A percentile compares a stretch with the other conserved stretches of the same genome.
phyloP scores from a whole-genome alignment of 2,113 vertebrate species.

The Ochotona princeps region DNA sequence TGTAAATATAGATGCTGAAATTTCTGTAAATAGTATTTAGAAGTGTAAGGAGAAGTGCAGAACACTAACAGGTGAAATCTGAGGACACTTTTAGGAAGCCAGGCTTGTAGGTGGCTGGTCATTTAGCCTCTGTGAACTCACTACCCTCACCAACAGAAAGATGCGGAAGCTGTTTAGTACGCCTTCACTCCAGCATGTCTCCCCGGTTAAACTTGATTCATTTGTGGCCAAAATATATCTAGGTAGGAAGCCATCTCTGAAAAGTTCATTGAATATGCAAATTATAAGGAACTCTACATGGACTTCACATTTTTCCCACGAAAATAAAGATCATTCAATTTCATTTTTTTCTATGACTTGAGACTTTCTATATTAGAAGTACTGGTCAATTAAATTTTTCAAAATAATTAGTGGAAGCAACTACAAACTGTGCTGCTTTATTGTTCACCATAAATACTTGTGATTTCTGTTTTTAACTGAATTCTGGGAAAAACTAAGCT shows the following conservation, averaged over 20 bases:
- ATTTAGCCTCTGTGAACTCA: neutral
- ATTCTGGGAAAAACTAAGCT: neutral
- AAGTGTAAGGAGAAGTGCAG: neutral
- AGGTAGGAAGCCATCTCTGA: no score
- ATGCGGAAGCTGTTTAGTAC: neutral
- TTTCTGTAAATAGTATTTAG: neutral
- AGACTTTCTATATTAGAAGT: neutral
- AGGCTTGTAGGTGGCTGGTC: neutral
- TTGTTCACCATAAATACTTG: slow-evolving; percentile 34
- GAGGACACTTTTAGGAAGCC: neutral
- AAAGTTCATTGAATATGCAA: no score
- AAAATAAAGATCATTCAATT: no score
- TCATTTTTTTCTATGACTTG: no score
- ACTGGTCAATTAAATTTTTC: slow-evolving; percentile 15
- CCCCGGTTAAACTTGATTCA: no score
- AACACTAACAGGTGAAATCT: neutral
- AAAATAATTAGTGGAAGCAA: neutral
- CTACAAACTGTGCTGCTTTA: neutral
- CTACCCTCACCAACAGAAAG: neutral
- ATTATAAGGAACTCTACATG: no score
- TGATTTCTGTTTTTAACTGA: slow-evolving; percentile 49
- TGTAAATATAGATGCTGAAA: neutral
- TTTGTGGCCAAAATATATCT: no score
- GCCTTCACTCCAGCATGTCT: neutral
- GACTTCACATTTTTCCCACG: no score